phyloP scores from a whole-genome alignment of 2,888 invertebrate genomes.

The Pristionchus mayeri region DNA sequence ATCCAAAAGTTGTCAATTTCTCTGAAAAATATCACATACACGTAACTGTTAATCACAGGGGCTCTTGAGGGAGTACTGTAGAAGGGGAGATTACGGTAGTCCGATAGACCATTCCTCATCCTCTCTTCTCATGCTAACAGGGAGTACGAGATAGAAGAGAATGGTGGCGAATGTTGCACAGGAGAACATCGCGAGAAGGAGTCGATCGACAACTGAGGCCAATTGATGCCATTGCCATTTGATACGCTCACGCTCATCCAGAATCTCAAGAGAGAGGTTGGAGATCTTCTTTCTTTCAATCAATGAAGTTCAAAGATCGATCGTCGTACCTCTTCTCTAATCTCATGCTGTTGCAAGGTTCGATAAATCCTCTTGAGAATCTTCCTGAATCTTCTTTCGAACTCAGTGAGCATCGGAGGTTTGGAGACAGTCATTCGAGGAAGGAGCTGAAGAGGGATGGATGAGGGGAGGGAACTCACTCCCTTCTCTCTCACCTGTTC shows the following conservation, averaged over 20 bases:
- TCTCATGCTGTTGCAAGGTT: slow-evolving; percentile 74
- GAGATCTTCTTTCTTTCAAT: no score
- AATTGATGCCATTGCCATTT: slow-evolving; percentile 75
- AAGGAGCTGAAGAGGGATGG: slow-evolving; percentile 60
- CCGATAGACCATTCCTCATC: slow-evolving; percentile 46
- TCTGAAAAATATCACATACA: slow-evolving; percentile 5
- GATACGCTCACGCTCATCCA: slow-evolving; percentile 73
- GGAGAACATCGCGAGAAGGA: slow-evolving; percentile 85
- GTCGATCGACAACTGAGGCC: slow-evolving; percentile 74
- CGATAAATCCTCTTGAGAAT: slow-evolving; percentile 75
- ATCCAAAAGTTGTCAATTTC: neutral
- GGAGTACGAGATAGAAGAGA: slow-evolving; percentile 82
- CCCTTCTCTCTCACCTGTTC: slow-evolving; percentile 60
- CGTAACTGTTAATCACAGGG: neutral
- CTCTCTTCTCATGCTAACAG: slow-evolving; percentile 59
- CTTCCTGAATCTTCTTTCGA: slow-evolving; percentile 71
- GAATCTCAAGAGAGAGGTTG: slow-evolving; percentile 67
- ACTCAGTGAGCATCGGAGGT: slow-evolving; percentile 68
- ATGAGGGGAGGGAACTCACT: neutral
- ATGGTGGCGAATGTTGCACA: slow-evolving; percentile 86
- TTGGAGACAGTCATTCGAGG: slow-evolving; percentile 65
- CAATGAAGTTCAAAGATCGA: neutral
- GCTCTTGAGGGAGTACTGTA: neutral
- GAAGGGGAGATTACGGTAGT: slow-evolving; percentile 19
- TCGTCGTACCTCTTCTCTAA: slow-evolving; percentile 71